Base-by-base conservation (phyloP, 2,113 vertebrate genomes). In the Microtus ochrogaster region DNA sequence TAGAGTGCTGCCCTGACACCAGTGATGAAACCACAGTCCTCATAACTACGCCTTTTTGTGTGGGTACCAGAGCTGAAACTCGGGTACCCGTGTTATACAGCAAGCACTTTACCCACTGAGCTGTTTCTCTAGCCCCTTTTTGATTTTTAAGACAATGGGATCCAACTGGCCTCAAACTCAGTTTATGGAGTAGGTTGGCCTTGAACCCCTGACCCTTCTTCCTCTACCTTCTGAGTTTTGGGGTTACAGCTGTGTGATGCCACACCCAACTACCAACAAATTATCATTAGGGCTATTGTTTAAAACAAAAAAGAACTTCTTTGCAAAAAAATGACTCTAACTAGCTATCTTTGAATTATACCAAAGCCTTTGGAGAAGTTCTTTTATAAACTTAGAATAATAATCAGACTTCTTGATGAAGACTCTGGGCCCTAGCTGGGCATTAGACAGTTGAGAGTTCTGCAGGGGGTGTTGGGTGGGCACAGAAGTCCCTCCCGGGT, bases 261-360 rank as follows among this genome's bases (percentile, higher is more conserved):
- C 79, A 82, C 55, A 26, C 79, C 52, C 36, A 39, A 24, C 52
- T 83, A 24, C 21, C 39, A 61, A 61, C 52, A 58, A 65, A 81
- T 52, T 90, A 93, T 66, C 58, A 14, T 74, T 24, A 91, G 91
- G 22, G 21, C 49, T 73, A 0, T 17, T 73, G 26, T 49, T 68
- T 55, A 55, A 55, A 55, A 63, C 7, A 12, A 66, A 63, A 66
- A 49, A 55, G 1, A 68, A 0, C 83, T 84, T 61, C 28, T 91
- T 88, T 94, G 36, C 79, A 47, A 95, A 72, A 72, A 72, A 86
- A 55, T 76, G 70, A 95, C 86, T 89, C 94, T 74, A 61, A 44
- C 30, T 85, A 6, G 41, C 30, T 68, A 26, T 91, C 49, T 89
- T 91, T 94, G 74, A 95, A 79, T 96, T 55, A 49, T 30, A 13